Evolutionary conservation across 2,797 vertebrate genomes (phyloP), one percentile per base, ranked within the genome.

Genomic region (Argya squamiceps): DNA sequence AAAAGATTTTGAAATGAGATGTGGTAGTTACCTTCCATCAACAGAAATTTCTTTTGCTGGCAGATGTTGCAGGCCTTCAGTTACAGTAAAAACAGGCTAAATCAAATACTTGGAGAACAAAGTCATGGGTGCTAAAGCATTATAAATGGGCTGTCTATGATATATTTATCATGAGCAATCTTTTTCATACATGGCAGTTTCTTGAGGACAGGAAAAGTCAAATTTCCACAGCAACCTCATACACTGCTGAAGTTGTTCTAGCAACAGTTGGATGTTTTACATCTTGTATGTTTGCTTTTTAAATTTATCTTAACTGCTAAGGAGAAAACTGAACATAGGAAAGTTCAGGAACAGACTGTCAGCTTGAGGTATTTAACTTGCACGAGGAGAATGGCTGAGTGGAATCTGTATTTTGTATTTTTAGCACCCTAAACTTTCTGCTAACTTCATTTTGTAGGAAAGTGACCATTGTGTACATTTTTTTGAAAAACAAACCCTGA

Each of bases 391-490:
- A n/a, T 5, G 70, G n/a, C n/a, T 46, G 50, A 29, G 29, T 58
- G 16, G 44, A 64, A 34, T 46, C n/a, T 58, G 10, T 50, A 9
- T 77, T 86, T 77, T 34, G 14, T 47, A 22, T 58, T 47, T 77
- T 70, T 30, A 58, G 17, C 46, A 30, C 39, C 29, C 22, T 34
- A 50, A 46, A 39, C 19, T 39, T 52, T 64, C 29, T 89, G 27
- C 27, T 56, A 37, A 30, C 19, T 56, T 55, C 3, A 24, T 63
- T 69, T 62, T n/a, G 29, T 43, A 53, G 26, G 23, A 15, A 43
- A 69, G 49, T 37, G 55, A 43, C 8, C 41, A 8, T 19, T 0
- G 0, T 11, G 41, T 3, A 1, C 11, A 5, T n/a, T 29, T 69
- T 41, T 55, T 62, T 20, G 19, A 39, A 64, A 71, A 81, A 7